Base-by-base conservation (phyloP, 1,140 invertebrate species). In the Leptopilina clavipes region DNA sequence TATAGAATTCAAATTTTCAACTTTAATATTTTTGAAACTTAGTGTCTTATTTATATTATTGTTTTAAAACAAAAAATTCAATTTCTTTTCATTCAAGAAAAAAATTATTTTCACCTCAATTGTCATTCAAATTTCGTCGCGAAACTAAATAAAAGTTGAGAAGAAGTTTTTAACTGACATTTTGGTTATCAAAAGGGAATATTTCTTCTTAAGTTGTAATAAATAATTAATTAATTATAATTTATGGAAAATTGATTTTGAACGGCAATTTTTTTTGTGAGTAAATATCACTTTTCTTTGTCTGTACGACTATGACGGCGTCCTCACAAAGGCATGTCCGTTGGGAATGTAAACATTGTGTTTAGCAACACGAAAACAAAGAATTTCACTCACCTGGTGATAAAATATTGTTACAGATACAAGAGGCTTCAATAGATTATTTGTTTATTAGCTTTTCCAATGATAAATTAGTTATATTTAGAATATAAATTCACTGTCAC, bases 181-280 rank as follows among this genome's bases (percentile, higher is more conserved):
- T 7, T 40, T 40, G 6, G 1, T 31, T 31, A 31, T 31, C 25
- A 31, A 31, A 31, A 31, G 25, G 8, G 3, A 14, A 52, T 52
- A 14, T 52, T 52, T 52, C 18, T 8, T 17, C 5, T 76, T 25
- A 59, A 18, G 10, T 11, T 56, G 2, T 1, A 19, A 3, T 10
- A 19, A 19, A 11, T n/a, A n/a, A n/a, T n/a, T n/a, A n/a, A n/a
- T n/a, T n/a, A n/a, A n/a, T n/a, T n/a, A n/a, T n/a, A n/a, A 18
- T 11, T 25, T 25, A 2, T 56, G 11, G 3, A 59, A 14, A 22
- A 25, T 31, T 54, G 1, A 31, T n/a, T 65, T 65, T n/a, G 12
- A 65, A 37, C 59, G 11, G 59, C n/a, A 65, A 11, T 31, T 65
- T 65, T 11, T 22, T 65, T 65, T 65, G 59, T 65, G 5, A 65